Evolutionary conservation across 2,113 vertebrate species (phyloP).

Genomic region (Oenanthe oenanthe): DNA sequence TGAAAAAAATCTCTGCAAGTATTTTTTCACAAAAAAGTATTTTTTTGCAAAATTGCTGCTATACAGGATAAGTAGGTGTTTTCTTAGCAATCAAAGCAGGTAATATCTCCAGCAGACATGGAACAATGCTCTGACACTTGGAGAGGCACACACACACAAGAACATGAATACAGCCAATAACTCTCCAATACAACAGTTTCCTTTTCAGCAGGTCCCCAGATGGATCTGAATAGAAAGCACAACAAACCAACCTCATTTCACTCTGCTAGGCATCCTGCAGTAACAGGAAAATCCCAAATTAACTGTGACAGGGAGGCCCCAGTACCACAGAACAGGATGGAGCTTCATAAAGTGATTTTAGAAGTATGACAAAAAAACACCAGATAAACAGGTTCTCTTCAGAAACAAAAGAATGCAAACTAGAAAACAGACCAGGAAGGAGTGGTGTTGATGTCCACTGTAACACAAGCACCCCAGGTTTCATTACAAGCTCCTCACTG

Average conservation of each 20-base stretch:
- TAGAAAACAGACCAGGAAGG: neutral
- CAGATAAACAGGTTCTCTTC: neutral
- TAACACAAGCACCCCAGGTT: neutral
- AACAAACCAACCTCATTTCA: neutral
- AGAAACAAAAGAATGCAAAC: neutral
- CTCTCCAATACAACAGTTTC: rapidly evolving
- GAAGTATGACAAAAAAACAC: neutral
- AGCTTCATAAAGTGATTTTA: neutral
- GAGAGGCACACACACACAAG: neutral
- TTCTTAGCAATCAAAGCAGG: neutral
- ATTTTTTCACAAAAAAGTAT: neutral
- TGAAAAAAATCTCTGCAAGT: neutral
- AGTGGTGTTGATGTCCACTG: neutral
- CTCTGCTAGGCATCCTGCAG: neutral
- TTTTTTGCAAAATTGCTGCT: conserved; percentile 20
- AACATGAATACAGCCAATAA: neutral
- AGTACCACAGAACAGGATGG: neutral
- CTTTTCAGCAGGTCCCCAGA: neutral
- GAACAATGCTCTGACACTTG: neutral
- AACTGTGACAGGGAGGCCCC: neutral
- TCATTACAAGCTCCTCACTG: neutral
- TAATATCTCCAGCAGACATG: neutral
- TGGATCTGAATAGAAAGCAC: neutral
- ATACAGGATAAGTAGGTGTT: neutral
- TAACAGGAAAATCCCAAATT: neutral